phyloP scores from a whole-genome alignment of 2,113 vertebrate genomes.

The Sylvia atricapilla region DNA sequence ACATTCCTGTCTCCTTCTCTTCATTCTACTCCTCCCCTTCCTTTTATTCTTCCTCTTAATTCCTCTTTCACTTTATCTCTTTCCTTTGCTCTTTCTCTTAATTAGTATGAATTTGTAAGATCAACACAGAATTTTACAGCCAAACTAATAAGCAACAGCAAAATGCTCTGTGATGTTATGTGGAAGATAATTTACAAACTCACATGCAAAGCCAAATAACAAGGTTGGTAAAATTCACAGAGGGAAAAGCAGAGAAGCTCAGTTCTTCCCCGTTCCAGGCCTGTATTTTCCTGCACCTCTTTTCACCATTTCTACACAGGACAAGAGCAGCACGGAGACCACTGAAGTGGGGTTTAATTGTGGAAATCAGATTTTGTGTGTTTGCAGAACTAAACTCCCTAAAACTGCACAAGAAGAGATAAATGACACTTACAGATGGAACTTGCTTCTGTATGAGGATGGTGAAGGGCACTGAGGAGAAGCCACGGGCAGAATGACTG shows the following conservation, averaged over 20 bases:
- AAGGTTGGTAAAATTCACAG: background rate
- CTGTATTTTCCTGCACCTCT: background rate
- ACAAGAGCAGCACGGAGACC: fast-evolving
- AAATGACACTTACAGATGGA: fast-evolving
- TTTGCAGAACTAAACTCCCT: background rate
- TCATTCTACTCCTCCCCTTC: background rate
- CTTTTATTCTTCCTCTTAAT: background rate
- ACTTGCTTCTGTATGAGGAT: background rate
- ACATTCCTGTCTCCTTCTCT: background rate
- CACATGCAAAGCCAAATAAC: background rate
- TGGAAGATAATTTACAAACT: background rate
- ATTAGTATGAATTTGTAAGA: background rate
- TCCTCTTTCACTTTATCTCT: background rate
- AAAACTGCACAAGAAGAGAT: background rate
- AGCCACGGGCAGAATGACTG: background rate
- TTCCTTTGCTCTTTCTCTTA: background rate
- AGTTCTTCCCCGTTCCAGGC: background rate
- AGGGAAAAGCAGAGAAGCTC: background rate
- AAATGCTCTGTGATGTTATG: background rate
- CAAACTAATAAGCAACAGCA: background rate
- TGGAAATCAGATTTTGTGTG: background rate
- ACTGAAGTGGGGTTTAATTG: background rate
- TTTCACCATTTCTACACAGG: background rate
- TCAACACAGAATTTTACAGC: background rate
- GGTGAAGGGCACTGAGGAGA: background rate